Percentiles rank a stretch among this genome's conserved stretches.
These are phyloP conservation scores for Stomatorhinus ivindoensis DNA, from an alignment of 2,113 vertebrate species.

Conservation along the genomic window DNA sequence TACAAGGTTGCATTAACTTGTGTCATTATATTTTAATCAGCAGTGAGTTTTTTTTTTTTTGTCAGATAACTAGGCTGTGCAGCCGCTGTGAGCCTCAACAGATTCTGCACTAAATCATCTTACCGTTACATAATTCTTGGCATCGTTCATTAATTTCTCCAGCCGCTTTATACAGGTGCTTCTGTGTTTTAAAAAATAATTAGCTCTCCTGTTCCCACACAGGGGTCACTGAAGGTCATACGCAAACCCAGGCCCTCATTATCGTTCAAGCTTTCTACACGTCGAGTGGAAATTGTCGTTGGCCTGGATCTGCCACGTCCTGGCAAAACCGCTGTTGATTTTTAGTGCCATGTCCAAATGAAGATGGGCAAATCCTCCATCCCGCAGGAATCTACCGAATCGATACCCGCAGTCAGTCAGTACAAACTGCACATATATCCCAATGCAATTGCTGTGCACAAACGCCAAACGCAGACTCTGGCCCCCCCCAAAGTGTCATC, in stretches of 20 bases:
- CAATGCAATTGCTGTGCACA: not conserved
- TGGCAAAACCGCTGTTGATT: not conserved
- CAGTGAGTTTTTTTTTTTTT: conserved; percentile 46
- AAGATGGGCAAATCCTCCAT: not conserved
- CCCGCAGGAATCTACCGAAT: not conserved
- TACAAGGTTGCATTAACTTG: conserved; percentile 59
- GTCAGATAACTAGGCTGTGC: conserved; percentile 32
- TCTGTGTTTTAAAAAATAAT: conserved; percentile 34
- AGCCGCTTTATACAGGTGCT: conserved; percentile 32
- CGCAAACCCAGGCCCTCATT: not conserved
- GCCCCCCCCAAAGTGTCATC: not conserved
- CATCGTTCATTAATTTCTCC: conserved; percentile 36
- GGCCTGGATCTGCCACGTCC: not conserved
- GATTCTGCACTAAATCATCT: conserved; percentile 34
- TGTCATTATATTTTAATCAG: conserved; percentile 66
- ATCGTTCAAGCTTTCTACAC: not conserved
- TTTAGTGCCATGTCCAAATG: not conserved
- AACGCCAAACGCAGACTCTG: conserved; percentile 15
- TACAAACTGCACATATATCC: not conserved
- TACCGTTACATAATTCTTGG: not conserved
- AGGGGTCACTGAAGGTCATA: conserved; percentile 25
- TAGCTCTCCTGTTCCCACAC: conserved; percentile 31
- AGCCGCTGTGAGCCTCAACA: conserved; percentile 31
- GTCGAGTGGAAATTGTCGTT: not conserved
- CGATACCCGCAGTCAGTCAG: not conserved